Evolutionary conservation across 2,888 invertebrate species (phyloP).

Genomic region (Pandemis corylana): DNA sequence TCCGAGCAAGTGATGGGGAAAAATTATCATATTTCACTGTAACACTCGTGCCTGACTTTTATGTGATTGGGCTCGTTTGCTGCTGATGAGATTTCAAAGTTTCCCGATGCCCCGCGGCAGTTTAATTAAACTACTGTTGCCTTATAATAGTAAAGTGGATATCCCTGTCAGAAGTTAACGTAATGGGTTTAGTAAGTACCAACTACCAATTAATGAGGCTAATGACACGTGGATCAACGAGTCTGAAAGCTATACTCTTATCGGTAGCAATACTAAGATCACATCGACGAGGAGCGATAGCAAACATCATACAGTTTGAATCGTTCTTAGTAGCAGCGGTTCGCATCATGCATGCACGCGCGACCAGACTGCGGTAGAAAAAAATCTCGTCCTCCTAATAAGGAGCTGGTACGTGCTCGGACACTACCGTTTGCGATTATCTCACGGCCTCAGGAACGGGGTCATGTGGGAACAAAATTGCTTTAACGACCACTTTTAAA

Average conservation of each 20-base stretch:
- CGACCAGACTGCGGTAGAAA: conserved; percentile 66
- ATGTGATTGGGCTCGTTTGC: conserved; percentile 57
- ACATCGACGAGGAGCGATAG: conserved; percentile 7
- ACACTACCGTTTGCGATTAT: conserved; percentile 80
- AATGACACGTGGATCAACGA: not conserved
- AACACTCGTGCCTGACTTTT: conserved; percentile 70
- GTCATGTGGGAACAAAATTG: conserved; percentile 77
- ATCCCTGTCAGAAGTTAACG: conserved; percentile 13
- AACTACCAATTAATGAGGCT: not conserved
- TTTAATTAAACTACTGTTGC: conserved; percentile 36
- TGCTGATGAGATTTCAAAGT: conserved; percentile 40
- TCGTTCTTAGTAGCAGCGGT: conserved; percentile 56
- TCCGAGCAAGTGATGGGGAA: conserved; percentile 57
- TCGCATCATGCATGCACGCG: conserved; percentile 65
- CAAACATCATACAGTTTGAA: conserved; percentile 47
- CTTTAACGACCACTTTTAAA: conserved; percentile 65
- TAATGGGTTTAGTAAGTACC: conserved; percentile 15
- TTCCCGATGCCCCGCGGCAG: conserved; percentile 21
- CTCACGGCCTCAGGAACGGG: conserved; percentile 77
- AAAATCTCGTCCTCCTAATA: conserved; percentile 74
- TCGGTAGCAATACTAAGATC: conserved; percentile 4
- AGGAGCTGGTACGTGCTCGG: conserved; percentile 76
- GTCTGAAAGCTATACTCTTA: not conserved
- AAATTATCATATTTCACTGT: conserved; percentile 77
- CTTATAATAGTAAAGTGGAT: conserved; percentile 22